A percentile compares a stretch with the other conserved stretches of the same genome.
phyloP scores from a whole-genome alignment of 2,797 vertebrate species.

The Loriculus beryllinus region DNA sequence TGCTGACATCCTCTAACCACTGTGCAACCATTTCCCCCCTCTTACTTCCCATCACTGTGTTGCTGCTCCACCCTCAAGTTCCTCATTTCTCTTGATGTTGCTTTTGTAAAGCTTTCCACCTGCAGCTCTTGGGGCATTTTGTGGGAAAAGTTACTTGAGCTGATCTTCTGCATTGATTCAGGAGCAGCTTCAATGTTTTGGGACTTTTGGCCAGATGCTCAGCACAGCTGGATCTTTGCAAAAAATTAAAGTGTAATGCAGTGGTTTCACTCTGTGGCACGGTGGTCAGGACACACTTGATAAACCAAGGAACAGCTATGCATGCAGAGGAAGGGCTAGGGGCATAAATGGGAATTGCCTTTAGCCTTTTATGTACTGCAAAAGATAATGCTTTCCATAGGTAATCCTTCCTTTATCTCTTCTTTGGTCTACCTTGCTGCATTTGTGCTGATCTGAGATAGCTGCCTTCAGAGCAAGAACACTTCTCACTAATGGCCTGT shows the following conservation, averaged over 20 bases:
- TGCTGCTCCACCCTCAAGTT: slow-evolving; percentile 44
- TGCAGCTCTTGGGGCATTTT: not conserved
- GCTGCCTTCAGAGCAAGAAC: not conserved
- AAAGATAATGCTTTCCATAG: not conserved
- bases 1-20: not conserved
- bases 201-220: not conserved
- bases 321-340: not conserved
- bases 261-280: not conserved
- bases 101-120: slow-evolving; percentile 25
- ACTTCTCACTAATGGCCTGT: not conserved
- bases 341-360: not conserved
- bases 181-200: not conserved
- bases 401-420: not conserved
- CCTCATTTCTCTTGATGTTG: slow-evolving; percentile 15
- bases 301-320: not conserved
- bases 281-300: not conserved
- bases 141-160: not conserved
- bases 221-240: not conserved
- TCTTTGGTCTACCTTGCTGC: not conserved
- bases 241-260: fast-evolving
- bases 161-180: not conserved
- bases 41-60: slow-evolving; percentile 16
- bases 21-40: slow-evolving; percentile 30
- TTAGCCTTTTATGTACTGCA: not conserved
- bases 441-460: not conserved